A percentile compares a stretch with the other conserved stretches of the same genome.
Evolutionary conservation across 2,888 invertebrate genomes (phyloP).

Genomic region (Plutella xylostella): DNA sequence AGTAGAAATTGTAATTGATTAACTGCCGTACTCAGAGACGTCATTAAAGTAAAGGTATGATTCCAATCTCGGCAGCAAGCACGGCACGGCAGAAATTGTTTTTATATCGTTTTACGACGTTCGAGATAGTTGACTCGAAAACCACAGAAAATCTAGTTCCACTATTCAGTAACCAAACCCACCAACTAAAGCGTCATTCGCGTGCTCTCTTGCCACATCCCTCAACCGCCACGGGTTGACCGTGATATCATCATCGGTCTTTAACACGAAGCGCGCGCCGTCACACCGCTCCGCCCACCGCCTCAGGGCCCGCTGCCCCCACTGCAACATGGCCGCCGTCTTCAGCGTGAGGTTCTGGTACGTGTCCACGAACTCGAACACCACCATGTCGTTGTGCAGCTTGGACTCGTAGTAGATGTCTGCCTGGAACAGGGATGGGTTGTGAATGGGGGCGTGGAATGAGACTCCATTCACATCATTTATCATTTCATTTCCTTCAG

Average conservation of each 20-base stretch:
- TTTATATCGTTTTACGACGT: too few relatives aligned
- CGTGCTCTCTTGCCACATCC: constrained; percentile 28
- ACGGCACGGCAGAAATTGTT: too few relatives aligned
- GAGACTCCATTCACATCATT: too few relatives aligned
- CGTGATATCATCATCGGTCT: constrained; percentile 74
- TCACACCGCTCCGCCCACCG: too few relatives aligned
- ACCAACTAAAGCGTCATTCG: constrained; percentile 56
- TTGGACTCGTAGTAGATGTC: constrained; percentile 59
- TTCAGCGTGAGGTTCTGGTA: constrained; percentile 78
- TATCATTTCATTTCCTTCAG: too few relatives aligned
- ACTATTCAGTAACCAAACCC: constrained; percentile 7
- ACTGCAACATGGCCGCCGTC: constrained; percentile 73
- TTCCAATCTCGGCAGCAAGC: too few relatives aligned
- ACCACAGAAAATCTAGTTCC: background rate
- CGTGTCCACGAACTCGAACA: constrained; percentile 72
- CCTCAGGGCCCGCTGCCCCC: constrained; percentile 66
- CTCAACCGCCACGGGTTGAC: constrained; percentile 66
- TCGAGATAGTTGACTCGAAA: too few relatives aligned
- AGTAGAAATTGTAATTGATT: too few relatives aligned
- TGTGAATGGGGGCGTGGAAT: too few relatives aligned
- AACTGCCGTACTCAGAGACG: too few relatives aligned
- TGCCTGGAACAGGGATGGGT: constrained; percentile 28
- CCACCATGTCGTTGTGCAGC: constrained; percentile 68
- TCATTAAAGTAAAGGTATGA: too few relatives aligned
- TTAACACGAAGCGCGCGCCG: constrained; percentile 69